phyloP scores from a whole-genome alignment of 2,888 invertebrate species.

The Xanthia icteritia region DNA sequence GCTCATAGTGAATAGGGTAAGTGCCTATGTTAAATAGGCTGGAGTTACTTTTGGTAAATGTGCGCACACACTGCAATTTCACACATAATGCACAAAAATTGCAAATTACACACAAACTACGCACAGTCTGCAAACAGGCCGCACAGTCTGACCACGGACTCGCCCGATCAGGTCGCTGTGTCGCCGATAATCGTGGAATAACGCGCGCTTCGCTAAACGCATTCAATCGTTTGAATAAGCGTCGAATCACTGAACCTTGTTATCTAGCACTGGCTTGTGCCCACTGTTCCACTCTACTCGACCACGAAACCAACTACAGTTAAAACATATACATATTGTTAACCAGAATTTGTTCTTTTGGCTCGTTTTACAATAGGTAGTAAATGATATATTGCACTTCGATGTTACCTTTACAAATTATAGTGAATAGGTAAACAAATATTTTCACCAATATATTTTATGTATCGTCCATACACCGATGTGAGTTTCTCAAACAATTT shows the following conservation, averaged over 20 bases:
- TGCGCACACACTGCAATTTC: background rate
- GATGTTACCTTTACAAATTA: no score
- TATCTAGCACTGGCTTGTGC: background rate
- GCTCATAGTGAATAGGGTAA: background rate
- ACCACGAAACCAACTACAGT: constrained; percentile 8
- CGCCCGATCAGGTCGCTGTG: background rate
- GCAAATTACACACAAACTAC: constrained; percentile 1
- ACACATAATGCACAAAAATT: background rate
- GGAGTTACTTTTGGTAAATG: background rate
- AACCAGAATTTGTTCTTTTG: background rate
- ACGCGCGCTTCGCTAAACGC: constrained; percentile 9
- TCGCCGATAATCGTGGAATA: background rate
- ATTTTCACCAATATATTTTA: no score
- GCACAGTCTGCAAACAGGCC: background rate
- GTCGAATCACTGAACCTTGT: constrained; percentile 27
- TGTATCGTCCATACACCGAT: background rate
- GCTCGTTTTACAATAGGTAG: background rate
- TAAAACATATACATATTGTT: background rate
- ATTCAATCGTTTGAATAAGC: constrained; percentile 15
- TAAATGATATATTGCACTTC: no score
- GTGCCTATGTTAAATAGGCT: background rate
- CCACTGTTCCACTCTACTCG: background rate
- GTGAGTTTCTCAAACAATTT: background rate
- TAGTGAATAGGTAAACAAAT: no score
- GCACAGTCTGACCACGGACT: background rate